Evolutionary conservation across 2,797 vertebrate genomes (phyloP), one percentile per base, ranked within the genome.

Genomic region (Sebastes cheni): DNA sequence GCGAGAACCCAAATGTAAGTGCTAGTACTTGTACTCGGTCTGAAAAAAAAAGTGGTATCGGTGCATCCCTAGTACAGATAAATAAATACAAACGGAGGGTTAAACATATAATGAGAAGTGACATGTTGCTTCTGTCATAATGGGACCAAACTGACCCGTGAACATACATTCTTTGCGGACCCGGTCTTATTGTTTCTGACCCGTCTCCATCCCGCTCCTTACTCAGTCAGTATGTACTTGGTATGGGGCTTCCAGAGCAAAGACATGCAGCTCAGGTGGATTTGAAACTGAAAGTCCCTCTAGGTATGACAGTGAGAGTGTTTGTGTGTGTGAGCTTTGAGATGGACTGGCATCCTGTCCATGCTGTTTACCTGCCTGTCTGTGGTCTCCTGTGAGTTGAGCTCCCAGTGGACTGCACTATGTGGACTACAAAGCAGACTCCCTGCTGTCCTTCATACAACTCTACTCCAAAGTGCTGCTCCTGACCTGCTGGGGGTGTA

Each of bases 351-450:
- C 66, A 52, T 56, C 29, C 30, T 61, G 66, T 62, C 58, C 29
- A 29, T 9, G 10, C 18, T 69, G 58, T 77, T 55, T 39, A 62
- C 42, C 58, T 62, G 58, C 46, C 29, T 12, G 7, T 50, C 10
- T 68, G 54, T 14, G 27, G 56, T 39, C 75, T 61, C 66, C 29
- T 54, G 66, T 54, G 66, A 77, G 56, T 62, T 29, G 29, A 36
- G 29, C 42, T 69, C 42, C 55, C 55, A 50, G 39, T 42, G 25
- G 73, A 67, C 52, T 7, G 72, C 9, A 58, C 54, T 11, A 22
- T 56, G 52, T 67, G 42, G 58, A 69, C 66, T 77, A 29, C 66
- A 77, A 69, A 69, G 42, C 30, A 77, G 56, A 62, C 65, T 25
- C 3, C n/a, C n/a, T 59, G 62, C 34, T 66, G 3, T 18, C 25